Evolutionary conservation across 2,888 invertebrate species (phyloP).

Genomic region (Chalcosyrphus nemorum): DNA sequence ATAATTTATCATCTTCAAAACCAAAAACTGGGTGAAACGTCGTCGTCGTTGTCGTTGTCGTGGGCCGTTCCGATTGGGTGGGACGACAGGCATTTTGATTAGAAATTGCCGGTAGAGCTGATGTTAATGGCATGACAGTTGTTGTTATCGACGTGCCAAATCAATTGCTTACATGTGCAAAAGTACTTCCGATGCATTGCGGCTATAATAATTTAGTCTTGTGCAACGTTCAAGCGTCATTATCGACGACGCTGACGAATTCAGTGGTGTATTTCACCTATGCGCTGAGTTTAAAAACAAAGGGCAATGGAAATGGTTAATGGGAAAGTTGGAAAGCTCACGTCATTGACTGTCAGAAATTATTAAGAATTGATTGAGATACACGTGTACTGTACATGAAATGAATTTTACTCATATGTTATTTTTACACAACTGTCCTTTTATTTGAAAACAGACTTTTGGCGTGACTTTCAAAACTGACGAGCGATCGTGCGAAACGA

Average conservation of each 20-base stretch:
- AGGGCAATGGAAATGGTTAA: background rate
- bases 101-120: conserved; percentile 1
- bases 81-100: conserved; percentile 49
- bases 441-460: too few species aligned
- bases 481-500: too few species aligned
- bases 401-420: too few species aligned
- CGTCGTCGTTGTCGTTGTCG: background rate
- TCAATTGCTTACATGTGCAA: conserved; percentile 20
- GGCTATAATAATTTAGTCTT: conserved; percentile 23
- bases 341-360: too few species aligned
- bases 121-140: conserved; percentile 8
- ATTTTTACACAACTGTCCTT: too few species aligned
- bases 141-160: conserved; percentile 17
- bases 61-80: conserved; percentile 4
- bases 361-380: too few species aligned
- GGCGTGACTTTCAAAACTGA: too few species aligned
- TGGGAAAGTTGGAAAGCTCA: too few species aligned
- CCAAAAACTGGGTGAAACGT: conserved; percentile 9
- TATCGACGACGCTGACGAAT: conserved; percentile 2
- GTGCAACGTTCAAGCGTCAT: background rate
- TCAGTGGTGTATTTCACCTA: background rate
- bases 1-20: conserved; percentile 28
- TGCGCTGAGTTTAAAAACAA: background rate
- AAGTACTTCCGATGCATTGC: background rate
- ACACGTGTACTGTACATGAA: too few species aligned